Base-by-base conservation (phyloP, 2,888 invertebrate species). In the Arrhopalites spinosus region DNA sequence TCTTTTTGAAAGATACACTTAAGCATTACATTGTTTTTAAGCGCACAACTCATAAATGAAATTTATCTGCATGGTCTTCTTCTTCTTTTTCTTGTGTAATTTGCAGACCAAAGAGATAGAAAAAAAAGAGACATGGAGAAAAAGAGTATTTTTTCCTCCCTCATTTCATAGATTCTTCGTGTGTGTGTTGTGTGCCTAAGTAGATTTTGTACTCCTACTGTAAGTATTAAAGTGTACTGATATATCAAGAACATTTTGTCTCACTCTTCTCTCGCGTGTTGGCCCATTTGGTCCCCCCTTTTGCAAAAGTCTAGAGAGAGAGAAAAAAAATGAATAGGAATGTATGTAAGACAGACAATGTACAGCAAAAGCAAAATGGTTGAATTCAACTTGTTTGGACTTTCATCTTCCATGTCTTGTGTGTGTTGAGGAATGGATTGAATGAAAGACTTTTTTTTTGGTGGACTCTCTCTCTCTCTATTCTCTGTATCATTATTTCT, bases 401-500 rank as follows among this genome's bases (percentile, higher is more conserved):
- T n/a, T 50, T 50, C 50, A 15, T 50, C 50, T 50, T 50, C 50
- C n/a, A 3, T 50, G 7, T 50, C 50, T 50, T 50, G 50, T 50
- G 17, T 15, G 45, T 50, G 50, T 50, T 5, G 50, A 50, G 50
- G 8, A 50, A 11, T 11, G 3, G 36, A n/a, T n/a, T n/a, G n/a
- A n/a, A n/a, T 1, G 1, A 56, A 59, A 59, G 27, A 1, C 25
- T 59, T 59, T 25, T 25, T 23, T 25, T 27, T 56, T 56, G 5
- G 25, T 59, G 25, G 25, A 25, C 59, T 59, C 25, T 59, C 50
- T 53, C 5, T 20, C 23, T 53, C 53, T n/a, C 20, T 53, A n/a
- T 20, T 53, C 53, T 20, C n/a, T 11, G 67, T 45, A 67, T 67
- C 67, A 67, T 67, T 67, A 67, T 67, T 67, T 67, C 67, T 67